Conservation (phyloP, 1,140 invertebrate genomes). For the Calephelis nemesis region DNA sequence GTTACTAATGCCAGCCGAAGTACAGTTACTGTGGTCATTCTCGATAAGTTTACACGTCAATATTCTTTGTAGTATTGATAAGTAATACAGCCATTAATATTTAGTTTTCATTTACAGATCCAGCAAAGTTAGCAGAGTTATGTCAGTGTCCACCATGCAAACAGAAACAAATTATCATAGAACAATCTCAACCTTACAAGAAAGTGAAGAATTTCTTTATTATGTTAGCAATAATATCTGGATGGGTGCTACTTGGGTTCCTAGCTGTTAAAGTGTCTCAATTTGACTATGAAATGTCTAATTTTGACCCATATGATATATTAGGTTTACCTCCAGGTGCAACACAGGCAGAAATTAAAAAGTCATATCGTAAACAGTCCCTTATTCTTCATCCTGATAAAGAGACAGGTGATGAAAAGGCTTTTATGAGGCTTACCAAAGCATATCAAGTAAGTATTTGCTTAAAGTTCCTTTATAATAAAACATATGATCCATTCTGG, state of each 20-base stretch:
- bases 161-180: constrained; percentile 90
- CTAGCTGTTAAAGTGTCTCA: constrained; percentile 97
- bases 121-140: constrained; percentile 84
- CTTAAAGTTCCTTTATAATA: neutral
- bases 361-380: constrained; percentile 95
- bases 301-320: constrained; percentile 99
- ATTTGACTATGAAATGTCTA: constrained; percentile 98
- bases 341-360: constrained; percentile 94
- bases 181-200: constrained; percentile 92
- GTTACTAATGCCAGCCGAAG: neutral
- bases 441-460: constrained; percentile 84
- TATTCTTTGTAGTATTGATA: neutral
- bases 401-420: constrained; percentile 97
- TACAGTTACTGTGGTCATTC: neutral
- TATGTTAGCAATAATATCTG: constrained; percentile 85
- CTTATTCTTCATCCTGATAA: constrained; percentile 98
- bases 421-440: constrained; percentile 98
- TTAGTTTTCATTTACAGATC: constrained; percentile 81
- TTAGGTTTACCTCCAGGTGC: constrained; percentile 92
- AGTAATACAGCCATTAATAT: neutral
- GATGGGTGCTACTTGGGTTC: constrained; percentile 93
- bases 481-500: no score
- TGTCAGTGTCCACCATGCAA: constrained; percentile 94
- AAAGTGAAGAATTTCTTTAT: constrained; percentile 86
- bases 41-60: neutral